phyloP scores from a whole-genome alignment of 1,140 invertebrate genomes.

The Tigriopus japonicus region DNA sequence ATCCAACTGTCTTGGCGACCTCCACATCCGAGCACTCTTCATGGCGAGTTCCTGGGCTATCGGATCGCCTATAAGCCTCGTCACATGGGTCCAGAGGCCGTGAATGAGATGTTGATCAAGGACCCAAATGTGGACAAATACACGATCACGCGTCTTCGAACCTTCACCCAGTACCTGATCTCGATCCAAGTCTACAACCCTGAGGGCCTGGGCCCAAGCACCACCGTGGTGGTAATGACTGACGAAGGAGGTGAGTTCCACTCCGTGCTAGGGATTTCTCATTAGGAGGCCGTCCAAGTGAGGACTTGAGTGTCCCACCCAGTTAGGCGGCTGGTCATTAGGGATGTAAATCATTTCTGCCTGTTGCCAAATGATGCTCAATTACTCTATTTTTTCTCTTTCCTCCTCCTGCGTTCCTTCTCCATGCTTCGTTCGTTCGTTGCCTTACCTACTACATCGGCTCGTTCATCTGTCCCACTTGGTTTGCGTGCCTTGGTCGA shows the following conservation, averaged over 20 bases:
- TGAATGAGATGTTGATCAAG: conserved; percentile 17
- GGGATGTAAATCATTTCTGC: too few species aligned
- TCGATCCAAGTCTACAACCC: conserved; percentile 56
- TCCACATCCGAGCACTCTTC: conserved; percentile 20
- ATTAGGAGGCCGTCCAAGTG: conserved; percentile 6
- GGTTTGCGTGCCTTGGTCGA: too few species aligned
- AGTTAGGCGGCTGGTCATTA: neutral
- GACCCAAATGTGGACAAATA: conserved; percentile 36
- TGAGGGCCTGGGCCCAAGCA: conserved; percentile 45
- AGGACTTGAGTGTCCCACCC: neutral
- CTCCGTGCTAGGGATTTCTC: conserved; percentile 18
- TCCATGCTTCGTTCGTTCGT: too few species aligned
- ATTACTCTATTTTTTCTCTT: too few species aligned
- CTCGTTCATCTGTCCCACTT: too few species aligned
- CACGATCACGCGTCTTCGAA: conserved; percentile 44
- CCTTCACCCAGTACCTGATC: conserved; percentile 52
- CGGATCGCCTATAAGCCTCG: conserved; percentile 19
- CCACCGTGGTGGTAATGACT: conserved; percentile 50
- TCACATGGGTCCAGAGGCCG: neutral
- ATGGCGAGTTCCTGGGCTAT: conserved; percentile 25
- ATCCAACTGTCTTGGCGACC: conserved; percentile 22
- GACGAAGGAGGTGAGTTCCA: conserved; percentile 50
- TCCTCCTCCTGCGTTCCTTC: too few species aligned
- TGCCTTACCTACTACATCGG: too few species aligned
- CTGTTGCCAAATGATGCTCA: too few species aligned